phyloP scores from a whole-genome alignment of 2,888 invertebrate species.

The Drosophila prolongata region DNA sequence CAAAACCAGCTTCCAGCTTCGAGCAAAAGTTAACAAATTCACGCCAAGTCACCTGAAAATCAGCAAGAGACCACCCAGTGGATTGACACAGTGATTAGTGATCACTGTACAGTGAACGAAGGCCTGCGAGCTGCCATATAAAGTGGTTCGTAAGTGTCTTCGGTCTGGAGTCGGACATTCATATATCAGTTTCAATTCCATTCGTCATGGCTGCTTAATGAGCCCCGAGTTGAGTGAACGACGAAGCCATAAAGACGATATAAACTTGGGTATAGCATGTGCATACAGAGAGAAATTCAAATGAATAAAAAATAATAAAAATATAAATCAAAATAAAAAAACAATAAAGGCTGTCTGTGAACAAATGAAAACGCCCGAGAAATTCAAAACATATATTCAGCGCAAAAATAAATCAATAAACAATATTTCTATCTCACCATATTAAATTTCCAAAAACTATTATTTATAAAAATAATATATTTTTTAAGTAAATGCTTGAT shows the following conservation, averaged over 20 bases:
- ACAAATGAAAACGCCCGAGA: no score
- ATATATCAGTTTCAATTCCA: slow-evolving; percentile 80
- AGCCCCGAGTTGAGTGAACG: slow-evolving; percentile 74
- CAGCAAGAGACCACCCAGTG: slow-evolving; percentile 81
- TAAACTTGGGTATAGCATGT: slow-evolving; percentile 5
- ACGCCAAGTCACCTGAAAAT: slow-evolving; percentile 81
- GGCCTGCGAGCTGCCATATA: slow-evolving; percentile 64
- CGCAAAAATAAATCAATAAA: no score
- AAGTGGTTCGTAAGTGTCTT: slow-evolving; percentile 44
- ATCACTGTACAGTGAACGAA: slow-evolving; percentile 25
- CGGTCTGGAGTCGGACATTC: slow-evolving; percentile 45
- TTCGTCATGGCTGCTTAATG: slow-evolving; percentile 84
- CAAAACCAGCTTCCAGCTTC: slow-evolving; percentile 20
- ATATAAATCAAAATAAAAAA: no score
- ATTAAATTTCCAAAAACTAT: no score
- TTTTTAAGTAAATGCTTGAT: no score
- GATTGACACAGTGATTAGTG: slow-evolving; percentile 44
- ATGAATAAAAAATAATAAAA: no score
- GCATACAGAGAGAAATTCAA: slow-evolving; percentile 6
- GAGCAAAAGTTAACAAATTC: slow-evolving; percentile 83
- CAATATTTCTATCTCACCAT: no score
- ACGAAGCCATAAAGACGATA: slow-evolving; percentile 44
- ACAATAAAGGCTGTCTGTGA: no score
- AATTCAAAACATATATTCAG: no score
- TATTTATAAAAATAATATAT: no score